Conservation (phyloP, 53 echinoderm and acorn worm genomes). For the Holothuria leucospilota region DNA sequence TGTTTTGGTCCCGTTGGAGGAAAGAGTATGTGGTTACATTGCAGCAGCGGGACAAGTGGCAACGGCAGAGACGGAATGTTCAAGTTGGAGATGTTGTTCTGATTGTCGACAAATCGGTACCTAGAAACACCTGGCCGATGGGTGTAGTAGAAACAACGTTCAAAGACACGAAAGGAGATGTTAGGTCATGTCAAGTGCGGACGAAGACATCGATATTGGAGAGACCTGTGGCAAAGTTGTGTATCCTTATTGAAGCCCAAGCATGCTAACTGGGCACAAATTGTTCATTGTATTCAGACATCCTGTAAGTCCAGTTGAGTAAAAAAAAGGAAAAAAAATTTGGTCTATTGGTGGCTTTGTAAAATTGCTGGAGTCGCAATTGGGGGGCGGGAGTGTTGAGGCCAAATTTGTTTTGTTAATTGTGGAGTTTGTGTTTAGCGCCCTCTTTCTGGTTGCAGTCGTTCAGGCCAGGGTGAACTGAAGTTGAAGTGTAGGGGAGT, state of each 20-base stretch:
- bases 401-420: constrained; percentile 15
- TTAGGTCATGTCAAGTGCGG: constrained; percentile 17
- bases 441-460: too few species aligned
- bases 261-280: neutral
- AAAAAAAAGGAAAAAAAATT: neutral
- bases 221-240: constrained; percentile 29
- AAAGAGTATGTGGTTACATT: constrained; percentile 60
- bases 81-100: constrained; percentile 59
- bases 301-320: neutral
- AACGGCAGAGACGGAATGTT: constrained; percentile 46
- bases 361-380: neutral
- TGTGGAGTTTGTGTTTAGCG: too few species aligned
- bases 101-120: constrained; percentile 47
- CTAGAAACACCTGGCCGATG: constrained; percentile 35
- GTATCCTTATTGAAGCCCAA: constrained; percentile 35
- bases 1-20: constrained; percentile 66
- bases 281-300: neutral
- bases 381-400: neutral
- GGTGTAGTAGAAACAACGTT: constrained; percentile 20
- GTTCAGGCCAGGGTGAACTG: too few species aligned
- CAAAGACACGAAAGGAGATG: constrained; percentile 47
- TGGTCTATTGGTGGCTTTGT: neutral
- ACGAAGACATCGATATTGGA: neutral
- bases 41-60: constrained; percentile 59
- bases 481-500: too few species aligned